These are phyloP conservation scores for Macropus fuliginosus DNA, from an alignment of 2,797 vertebrate species.

Conservation along the genomic window DNA sequence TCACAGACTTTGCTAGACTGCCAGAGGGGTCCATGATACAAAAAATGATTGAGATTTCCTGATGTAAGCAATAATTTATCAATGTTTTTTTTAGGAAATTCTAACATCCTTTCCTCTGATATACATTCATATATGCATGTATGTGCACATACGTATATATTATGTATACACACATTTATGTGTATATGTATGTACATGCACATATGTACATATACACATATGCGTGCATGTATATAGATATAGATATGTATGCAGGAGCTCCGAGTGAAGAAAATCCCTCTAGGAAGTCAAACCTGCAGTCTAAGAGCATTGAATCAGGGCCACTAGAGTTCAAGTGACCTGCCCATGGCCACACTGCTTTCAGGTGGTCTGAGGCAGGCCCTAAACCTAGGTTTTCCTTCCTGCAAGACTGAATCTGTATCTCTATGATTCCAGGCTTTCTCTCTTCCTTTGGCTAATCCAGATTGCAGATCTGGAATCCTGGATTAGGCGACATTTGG, in stretches of 20 bases:
- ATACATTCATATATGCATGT: background rate
- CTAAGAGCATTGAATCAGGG: background rate
- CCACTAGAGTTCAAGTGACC: background rate
- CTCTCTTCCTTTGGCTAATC: background rate
- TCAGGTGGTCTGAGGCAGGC: background rate
- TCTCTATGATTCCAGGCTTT: background rate
- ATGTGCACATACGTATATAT: background rate
- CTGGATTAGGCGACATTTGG: conserved; percentile 58
- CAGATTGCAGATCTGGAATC: no score
- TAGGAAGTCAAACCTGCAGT: background rate
- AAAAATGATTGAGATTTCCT: background rate
- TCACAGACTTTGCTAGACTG: background rate
- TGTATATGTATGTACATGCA: background rate
- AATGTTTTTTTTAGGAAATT: conserved; percentile 76
- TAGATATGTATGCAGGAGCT: background rate
- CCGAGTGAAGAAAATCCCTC: background rate
- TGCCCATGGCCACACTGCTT: background rate
- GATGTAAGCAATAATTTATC: conserved; percentile 56
- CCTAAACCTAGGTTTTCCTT: background rate
- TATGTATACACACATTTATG: no score
- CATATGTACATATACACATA: no score
- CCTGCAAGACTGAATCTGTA: background rate
- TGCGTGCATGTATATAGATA: background rate
- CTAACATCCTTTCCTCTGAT: conserved; percentile 74
- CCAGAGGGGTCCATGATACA: background rate